Conservation (phyloP, 1,140 invertebrate genomes). For the Drosophila pruinosa region DNA sequence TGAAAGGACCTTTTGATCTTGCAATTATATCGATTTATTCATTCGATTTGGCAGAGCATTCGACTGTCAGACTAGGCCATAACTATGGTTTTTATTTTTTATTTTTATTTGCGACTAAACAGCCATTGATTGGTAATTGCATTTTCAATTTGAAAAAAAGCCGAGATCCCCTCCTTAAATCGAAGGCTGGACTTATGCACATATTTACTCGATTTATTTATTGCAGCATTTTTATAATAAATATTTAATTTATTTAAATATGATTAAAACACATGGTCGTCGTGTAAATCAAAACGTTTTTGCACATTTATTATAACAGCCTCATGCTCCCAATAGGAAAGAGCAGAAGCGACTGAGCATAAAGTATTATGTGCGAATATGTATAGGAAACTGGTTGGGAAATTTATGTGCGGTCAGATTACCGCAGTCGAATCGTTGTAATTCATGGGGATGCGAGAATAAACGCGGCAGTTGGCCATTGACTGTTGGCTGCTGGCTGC, state of each 20-base stretch:
- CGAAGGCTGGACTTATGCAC: conserved; percentile 11
- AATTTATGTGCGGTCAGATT: conserved; percentile 79
- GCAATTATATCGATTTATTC: not conserved
- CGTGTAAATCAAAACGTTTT: conserved; percentile 71
- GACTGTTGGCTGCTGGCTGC: not conserved
- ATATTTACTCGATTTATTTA: conserved; percentile 73
- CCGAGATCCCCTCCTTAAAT: conserved; percentile 9
- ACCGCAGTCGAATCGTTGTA: conserved; percentile 62
- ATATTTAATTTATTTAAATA: conserved; percentile 80
- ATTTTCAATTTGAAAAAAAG: conserved; percentile 6
- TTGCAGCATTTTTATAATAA: conserved; percentile 68
- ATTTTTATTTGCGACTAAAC: conserved; percentile 14
- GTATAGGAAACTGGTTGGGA: conserved; percentile 30
- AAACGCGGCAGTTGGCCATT: not conserved
- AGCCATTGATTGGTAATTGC: conserved; percentile 33
- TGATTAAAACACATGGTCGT: conserved; percentile 62
- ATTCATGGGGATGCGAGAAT: conserved; percentile 39
- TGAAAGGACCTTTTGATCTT: not conserved
- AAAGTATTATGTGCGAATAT: conserved; percentile 61
- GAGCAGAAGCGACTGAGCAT: not conserved
- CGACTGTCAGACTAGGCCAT: not conserved
- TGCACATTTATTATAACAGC: conserved; percentile 60
- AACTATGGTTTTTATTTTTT: not conserved
- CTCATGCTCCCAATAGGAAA: not conserved
- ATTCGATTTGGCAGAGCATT: conserved; percentile 9